Percentiles rank a stretch among this genome's conserved stretches.
Evolutionary conservation across 2,888 invertebrate species (phyloP).

Genomic region (Hemistola chrysoprasaria): DNA sequence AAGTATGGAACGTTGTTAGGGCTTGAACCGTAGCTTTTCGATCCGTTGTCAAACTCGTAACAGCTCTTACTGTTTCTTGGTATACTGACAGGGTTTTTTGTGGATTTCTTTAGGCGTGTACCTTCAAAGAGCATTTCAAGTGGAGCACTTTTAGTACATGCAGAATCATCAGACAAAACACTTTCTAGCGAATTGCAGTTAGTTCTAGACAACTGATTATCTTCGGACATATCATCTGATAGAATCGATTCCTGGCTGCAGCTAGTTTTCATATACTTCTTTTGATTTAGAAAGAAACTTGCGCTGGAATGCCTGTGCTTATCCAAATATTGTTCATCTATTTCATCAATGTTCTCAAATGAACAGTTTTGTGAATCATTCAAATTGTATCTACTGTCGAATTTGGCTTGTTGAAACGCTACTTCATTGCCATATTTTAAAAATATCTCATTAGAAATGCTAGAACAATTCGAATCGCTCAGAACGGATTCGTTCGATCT

Average conservation of each 20-base stretch:
- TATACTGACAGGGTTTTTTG: constrained; percentile 49
- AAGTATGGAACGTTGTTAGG: constrained; percentile 81
- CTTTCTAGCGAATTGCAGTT: constrained; percentile 91
- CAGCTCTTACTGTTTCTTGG: constrained; percentile 74
- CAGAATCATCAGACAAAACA: constrained; percentile 90
- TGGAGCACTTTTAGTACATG: constrained; percentile 89
- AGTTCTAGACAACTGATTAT: constrained; percentile 83
- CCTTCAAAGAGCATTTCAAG: constrained; percentile 86
- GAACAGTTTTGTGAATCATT: constrained; percentile 75
- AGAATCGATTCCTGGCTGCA: constrained; percentile 90
- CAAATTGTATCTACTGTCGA: constrained; percentile 72
- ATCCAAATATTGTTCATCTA: constrained; percentile 68
- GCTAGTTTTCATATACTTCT: constrained; percentile 82
- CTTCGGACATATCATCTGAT: constrained; percentile 85
- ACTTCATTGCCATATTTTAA: constrained; percentile 75
- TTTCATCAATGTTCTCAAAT: constrained; percentile 65
- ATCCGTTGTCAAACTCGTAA: constrained; percentile 77
- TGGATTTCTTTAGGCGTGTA: constrained; percentile 67
- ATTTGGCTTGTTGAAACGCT: constrained; percentile 74
- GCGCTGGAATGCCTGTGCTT: constrained; percentile 87
- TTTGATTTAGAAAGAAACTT: constrained; percentile 90
- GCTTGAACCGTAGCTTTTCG: constrained; percentile 85
- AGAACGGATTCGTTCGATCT: constrained; percentile 80
- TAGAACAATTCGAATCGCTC: constrained; percentile 77
- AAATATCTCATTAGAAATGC: constrained; percentile 78